A percentile compares a stretch with the other conserved stretches of the same genome.
Conservation (phyloP, 2,797 vertebrate genomes). For the Salmo trutta region DNA sequence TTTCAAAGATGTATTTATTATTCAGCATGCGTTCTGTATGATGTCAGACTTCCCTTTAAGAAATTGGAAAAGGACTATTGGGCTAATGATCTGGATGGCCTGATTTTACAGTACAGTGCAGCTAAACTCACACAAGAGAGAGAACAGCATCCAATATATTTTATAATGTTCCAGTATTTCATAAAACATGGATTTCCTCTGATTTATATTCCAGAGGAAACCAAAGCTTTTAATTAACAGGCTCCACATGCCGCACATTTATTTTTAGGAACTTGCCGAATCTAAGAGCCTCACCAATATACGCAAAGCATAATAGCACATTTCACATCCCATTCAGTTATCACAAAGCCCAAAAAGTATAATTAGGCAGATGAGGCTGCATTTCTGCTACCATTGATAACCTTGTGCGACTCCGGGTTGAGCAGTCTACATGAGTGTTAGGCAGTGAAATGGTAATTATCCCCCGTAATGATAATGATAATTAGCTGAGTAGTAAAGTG, state of each 20-base stretch:
- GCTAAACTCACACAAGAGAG: neutral
- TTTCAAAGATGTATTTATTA: neutral
- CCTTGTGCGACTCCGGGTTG: slow-evolving; percentile 59
- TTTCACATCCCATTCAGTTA: slow-evolving; percentile 68
- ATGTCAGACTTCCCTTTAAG: neutral
- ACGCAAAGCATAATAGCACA: slow-evolving; percentile 55
- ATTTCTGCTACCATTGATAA: slow-evolving; percentile 75
- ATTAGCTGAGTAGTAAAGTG: slow-evolving; percentile 70
- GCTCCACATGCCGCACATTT: slow-evolving; percentile 58
- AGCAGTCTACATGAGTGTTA: slow-evolving; percentile 59
- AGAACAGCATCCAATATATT: slow-evolving; percentile 34
- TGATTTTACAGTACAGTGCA: too few species aligned
- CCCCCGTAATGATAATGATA: slow-evolving; percentile 74
- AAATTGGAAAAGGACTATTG: neutral
- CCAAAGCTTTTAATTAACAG: slow-evolving; percentile 70
- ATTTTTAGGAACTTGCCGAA: slow-evolving; percentile 59
- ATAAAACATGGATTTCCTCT: slow-evolving; percentile 53
- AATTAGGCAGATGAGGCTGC: slow-evolving; percentile 71
- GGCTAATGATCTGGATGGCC: neutral
- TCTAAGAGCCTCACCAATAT: slow-evolving; percentile 46
- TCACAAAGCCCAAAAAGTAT: slow-evolving; percentile 72
- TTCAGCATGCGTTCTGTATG: neutral
- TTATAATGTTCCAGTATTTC: slow-evolving; percentile 47
- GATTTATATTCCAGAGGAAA: slow-evolving; percentile 62
- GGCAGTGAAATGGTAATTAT: slow-evolving; percentile 75